These are phyloP conservation scores for Gymnogyps californianus DNA, from an alignment of 2,113 vertebrate genomes.

Conservation along the genomic window DNA sequence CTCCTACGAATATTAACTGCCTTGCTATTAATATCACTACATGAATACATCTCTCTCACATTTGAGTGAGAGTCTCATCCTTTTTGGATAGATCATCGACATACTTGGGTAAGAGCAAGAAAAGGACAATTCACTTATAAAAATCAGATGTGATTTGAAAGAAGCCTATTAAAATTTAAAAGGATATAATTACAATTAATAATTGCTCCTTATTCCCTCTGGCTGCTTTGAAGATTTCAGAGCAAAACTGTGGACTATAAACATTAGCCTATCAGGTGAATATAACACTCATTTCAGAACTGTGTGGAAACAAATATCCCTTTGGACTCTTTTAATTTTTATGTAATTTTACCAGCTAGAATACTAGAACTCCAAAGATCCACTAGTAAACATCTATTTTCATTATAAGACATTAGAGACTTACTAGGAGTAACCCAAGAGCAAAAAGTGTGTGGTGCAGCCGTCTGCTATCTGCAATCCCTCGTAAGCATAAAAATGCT, in stretches of 20 bases:
- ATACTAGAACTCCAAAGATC: not conserved
- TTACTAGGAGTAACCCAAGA: not conserved
- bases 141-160: not conserved
- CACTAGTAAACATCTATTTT: not conserved
- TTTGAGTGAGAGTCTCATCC: not conserved
- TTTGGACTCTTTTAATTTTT: not conserved
- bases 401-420: not conserved
- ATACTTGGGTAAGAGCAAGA: not conserved
- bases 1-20: not conserved
- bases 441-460: not conserved
- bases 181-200: not conserved
- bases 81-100: not conserved
- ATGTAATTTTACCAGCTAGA: not conserved
- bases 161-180: not conserved
- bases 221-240: not conserved
- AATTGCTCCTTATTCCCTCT: not conserved
- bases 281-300: not conserved
- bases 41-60: not conserved
- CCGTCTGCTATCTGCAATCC: not conserved
- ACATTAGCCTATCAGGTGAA: not conserved
- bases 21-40: not conserved
- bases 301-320: not conserved
- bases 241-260: not conserved
- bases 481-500: not conserved
- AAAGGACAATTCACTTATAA: not conserved